phyloP scores from a whole-genome alignment of 2,113 vertebrate genomes.

The Colaptes auratus region DNA sequence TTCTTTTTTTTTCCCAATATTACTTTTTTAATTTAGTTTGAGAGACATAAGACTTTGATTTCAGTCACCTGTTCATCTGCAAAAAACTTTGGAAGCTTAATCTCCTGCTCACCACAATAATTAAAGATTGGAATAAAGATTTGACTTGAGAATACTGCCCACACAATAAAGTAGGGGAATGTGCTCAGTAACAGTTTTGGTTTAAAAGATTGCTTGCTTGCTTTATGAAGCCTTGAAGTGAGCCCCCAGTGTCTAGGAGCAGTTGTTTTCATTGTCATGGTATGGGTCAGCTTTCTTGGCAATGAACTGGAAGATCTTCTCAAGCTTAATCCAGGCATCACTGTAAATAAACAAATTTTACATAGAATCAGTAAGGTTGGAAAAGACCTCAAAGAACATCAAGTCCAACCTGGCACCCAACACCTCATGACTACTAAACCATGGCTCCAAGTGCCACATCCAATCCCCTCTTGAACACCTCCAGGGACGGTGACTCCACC shows the following conservation, averaged over 20 bases:
- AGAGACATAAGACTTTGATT: not conserved
- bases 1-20: constrained; percentile 1
- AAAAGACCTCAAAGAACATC: too few relatives aligned
- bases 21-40: not conserved
- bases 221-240: not conserved
- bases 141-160: not conserved
- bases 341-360: not conserved
- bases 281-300: not conserved
- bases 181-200: not conserved
- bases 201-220: not conserved
- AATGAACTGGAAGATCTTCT: not conserved
- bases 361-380: too few relatives aligned
- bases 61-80: not conserved
- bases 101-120: not conserved
- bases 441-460: too few relatives aligned
- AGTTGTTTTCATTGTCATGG: not conserved
- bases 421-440: too few relatives aligned
- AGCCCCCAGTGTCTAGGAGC: not conserved
- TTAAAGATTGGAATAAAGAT: constrained; percentile 24
- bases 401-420: too few relatives aligned
- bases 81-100: not conserved
- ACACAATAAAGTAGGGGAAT: not conserved
- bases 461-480: too few relatives aligned
- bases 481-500: too few relatives aligned
- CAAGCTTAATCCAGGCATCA: not conserved